Percentiles rank a stretch among this genome's conserved stretches.
Evolutionary conservation across 2,888 invertebrate genomes (phyloP).

Genomic region (Keiferia lycopersicella): DNA sequence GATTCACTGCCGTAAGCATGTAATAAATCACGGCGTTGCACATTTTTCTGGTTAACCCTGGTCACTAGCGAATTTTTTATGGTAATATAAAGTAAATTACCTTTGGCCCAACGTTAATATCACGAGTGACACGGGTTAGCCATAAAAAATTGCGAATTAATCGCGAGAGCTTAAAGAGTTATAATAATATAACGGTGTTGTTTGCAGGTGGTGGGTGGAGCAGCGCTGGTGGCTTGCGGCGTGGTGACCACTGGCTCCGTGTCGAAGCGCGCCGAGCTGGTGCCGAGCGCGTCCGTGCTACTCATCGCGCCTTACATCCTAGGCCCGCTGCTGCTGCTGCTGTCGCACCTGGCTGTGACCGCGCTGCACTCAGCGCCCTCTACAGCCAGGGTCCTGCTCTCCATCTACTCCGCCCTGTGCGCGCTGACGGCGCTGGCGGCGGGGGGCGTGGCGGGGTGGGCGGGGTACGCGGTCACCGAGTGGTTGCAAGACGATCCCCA

Average conservation of each 20-base stretch:
- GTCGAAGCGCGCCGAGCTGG: background rate
- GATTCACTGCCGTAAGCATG: background rate
- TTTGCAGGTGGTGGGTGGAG: constrained; percentile 15
- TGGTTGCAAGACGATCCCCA: background rate
- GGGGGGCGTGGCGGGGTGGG: constrained; percentile 9
- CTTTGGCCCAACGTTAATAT: too few relatives aligned
- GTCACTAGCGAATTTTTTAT: too few relatives aligned
- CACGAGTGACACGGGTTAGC: too few relatives aligned
- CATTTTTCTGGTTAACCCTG: too few relatives aligned
- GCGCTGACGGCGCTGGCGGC: background rate
- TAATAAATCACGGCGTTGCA: too few relatives aligned
- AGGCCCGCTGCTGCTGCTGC: constrained; percentile 1
- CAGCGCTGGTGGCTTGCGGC: constrained; percentile 12
- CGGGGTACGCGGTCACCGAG: background rate
- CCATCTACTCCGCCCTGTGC: background rate
- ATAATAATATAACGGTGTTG: background rate
- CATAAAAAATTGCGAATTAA: too few relatives aligned
- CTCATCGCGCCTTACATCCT: background rate
- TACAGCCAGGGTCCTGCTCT: background rate
- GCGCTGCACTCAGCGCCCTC: background rate
- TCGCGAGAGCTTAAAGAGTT: too few relatives aligned
- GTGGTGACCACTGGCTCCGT: background rate
- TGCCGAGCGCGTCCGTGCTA: background rate
- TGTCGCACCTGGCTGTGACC: background rate
- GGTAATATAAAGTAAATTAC: too few relatives aligned